Percentiles rank a stretch among this genome's conserved stretches.
Conservation (phyloP, 2,888 invertebrate genomes). For the Habroteleia sp. region DNA sequence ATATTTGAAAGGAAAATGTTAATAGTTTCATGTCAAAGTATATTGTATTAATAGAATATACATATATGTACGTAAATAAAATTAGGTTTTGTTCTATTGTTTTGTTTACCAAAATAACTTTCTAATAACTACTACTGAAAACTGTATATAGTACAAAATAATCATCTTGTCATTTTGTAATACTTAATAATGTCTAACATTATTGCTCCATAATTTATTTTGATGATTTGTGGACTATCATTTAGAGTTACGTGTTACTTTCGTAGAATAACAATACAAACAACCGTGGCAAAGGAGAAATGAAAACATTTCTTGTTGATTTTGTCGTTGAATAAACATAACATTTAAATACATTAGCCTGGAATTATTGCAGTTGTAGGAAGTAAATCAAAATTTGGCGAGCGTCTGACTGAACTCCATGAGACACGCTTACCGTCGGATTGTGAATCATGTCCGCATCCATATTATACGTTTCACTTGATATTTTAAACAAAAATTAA, state of each 20-base stretch:
- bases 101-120: too few relatives aligned
- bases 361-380: slow-evolving; percentile 64
- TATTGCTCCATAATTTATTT: slow-evolving; percentile 43
- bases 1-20: too few relatives aligned
- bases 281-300: slow-evolving; percentile 50
- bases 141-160: too few relatives aligned
- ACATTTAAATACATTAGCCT: slow-evolving; percentile 64
- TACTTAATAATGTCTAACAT: slow-evolving; percentile 32
- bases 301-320: slow-evolving; percentile 63
- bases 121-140: too few relatives aligned
- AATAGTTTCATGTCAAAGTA: too few relatives aligned
- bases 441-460: slow-evolving; percentile 41
- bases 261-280: slow-evolving; percentile 62
- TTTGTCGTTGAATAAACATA: slow-evolving; percentile 64
- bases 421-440: slow-evolving; percentile 56
- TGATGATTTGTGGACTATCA: slow-evolving; percentile 51
- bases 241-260: slow-evolving; percentile 58
- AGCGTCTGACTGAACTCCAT: slow-evolving; percentile 40
- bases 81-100: too few relatives aligned
- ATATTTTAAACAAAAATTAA: slow-evolving; percentile 32
- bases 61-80: too few relatives aligned
- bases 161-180: slow-evolving; percentile 25
- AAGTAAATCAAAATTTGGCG: slow-evolving; percentile 65
- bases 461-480: slow-evolving; percentile 5
- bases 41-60: too few relatives aligned